Percentiles rank a stretch among this genome's conserved stretches.
phyloP scores from a whole-genome alignment of 1,140 invertebrate genomes.

The Euura lappo region DNA sequence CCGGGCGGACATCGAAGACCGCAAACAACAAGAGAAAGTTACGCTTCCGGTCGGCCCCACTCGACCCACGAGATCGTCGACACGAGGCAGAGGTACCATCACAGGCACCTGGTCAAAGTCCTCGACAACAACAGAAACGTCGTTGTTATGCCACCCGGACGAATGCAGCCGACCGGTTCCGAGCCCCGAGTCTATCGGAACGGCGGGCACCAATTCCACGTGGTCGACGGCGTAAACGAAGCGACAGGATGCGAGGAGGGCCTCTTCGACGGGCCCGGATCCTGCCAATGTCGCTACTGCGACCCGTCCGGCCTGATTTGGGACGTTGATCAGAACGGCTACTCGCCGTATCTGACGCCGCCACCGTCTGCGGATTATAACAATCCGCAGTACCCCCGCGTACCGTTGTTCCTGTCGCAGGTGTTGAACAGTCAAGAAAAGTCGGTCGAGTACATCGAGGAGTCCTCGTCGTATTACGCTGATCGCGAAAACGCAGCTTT shows the following conservation, averaged over 20 bases:
- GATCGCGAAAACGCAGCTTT: conserved; percentile 22
- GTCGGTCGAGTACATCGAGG: conserved; percentile 29
- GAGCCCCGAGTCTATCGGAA: conserved; percentile 13
- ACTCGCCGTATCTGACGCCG: conserved; percentile 59
- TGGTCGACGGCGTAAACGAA: conserved; percentile 49
- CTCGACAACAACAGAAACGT: conserved; percentile 58
- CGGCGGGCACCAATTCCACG: conserved; percentile 48
- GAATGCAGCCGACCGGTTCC: conserved; percentile 23
- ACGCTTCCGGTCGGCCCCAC: conserved; percentile 35
- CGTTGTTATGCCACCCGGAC: conserved; percentile 43
- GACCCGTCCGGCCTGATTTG: conserved; percentile 79
- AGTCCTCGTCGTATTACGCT: conserved; percentile 18
- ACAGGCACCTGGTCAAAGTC: conserved; percentile 55
- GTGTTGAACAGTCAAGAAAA: conserved; percentile 36
- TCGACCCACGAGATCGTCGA: conserved; percentile 49
- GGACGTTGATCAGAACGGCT: conserved; percentile 68
- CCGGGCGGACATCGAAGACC: conserved; percentile 37
- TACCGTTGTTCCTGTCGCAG: conserved; percentile 48
- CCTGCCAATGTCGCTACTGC: conserved; percentile 82
- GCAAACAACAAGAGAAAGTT: conserved; percentile 35
- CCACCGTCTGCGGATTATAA: conserved; percentile 30
- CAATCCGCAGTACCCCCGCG: conserved; percentile 33
- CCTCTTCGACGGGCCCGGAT: conserved; percentile 55
- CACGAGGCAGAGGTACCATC: conserved; percentile 40
- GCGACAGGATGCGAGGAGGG: conserved; percentile 48